Evolutionary conservation across 2,797 vertebrate genomes (phyloP), one percentile per base, ranked within the genome.

Genomic region (Sebastes reedi): DNA sequence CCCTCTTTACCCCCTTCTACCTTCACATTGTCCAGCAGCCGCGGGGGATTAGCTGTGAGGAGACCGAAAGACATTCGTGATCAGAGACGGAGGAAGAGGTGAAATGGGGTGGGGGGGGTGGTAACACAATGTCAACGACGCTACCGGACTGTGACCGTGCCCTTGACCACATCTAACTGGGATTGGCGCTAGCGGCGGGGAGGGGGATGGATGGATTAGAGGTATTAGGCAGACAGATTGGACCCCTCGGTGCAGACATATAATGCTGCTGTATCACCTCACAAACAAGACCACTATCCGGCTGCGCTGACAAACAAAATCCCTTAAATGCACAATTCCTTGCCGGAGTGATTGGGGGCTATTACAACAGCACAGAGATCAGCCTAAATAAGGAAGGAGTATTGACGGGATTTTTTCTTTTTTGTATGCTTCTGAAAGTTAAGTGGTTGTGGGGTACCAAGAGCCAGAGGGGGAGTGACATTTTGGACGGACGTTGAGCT

Each of bases 131-230:
- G 71, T 27, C 52, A 18, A 27, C 55, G 79, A 67, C 46, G 67
- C 69, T 68, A 25, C 46, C 3, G 6, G 68, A 75, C 76, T 65
- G 71, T 71, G 69, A 75, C 68, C 69, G 12, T 84, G 78, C 61
- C 75, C 82, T 85, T 77, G 75, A 81, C 79, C 65, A 67, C 76
- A 79, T 90, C 71, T 67, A 65, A 65, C 42, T 71, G 60, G 27
- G 72, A 78, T n/a, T 80, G 69, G 67, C 25, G 27, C 62, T 58
- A 52, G 70, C 36, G 20, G 76, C 55, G 62, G 81, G 85, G 80
- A 83, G 80, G 76, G 60, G 80, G 85, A 0, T 39, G 77, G 76
- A 58, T 65, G 77, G 90, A 91, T 93, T 88, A 92, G 67, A 77
- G 75, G 84, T 77, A 87, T 90, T 92, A 87, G 56, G 24, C 70